Evolutionary conservation across 2,113 vertebrate genomes (phyloP), one percentile per base, ranked within the genome.

Genomic region (Melospiza melodia): DNA sequence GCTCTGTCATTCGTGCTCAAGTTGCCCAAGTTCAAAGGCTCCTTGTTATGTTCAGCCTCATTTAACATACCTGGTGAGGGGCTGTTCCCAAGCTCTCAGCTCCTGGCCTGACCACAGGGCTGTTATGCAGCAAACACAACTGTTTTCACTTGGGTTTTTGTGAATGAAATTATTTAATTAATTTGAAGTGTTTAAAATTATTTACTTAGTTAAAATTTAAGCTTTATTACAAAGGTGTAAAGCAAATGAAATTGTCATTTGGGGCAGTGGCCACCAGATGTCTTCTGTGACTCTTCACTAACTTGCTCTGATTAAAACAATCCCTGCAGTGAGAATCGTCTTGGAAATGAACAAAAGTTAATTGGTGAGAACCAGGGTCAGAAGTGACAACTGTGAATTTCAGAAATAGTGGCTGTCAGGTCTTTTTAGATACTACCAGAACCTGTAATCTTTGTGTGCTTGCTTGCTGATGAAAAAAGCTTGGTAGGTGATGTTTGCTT

Each of bases 261-360:
- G 73, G 43, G 20, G 67, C 44, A 27, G 39, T 86, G 87, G 72
- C 95, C 96, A 69, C 87, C 81, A 95, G 95, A 67, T 91, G 96
- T 93, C 96, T 95, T 87, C 87, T 84, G 12, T 55, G 95, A 62
- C 79, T 89, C 58, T 93, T 59, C 49, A 66, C 30, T 51, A 24
- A 31, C 59, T 67, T 48, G 44, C 73, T 87, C 17, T 62, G 80
- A 37, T 89, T 78, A 37, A 87, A 95, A 44, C 48, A 52, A 63
- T 27, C 67, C 43, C 54, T 76, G 66, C 87, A 51, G 61, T 28
- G 25, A 84, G 84, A 63, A 78, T 54, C 2, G 2, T n/a, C 39
- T 69, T 68, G 63, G 82, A 71, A 69, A 37, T 48, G 37, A 83
- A 49, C 62, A 58, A 37, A 89, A 91, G 57, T 74, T 77, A 87